A percentile compares a stretch with the other conserved stretches of the same genome.
Evolutionary conservation across 2,113 vertebrate species (phyloP).

Genomic region (Uria lomvia): DNA sequence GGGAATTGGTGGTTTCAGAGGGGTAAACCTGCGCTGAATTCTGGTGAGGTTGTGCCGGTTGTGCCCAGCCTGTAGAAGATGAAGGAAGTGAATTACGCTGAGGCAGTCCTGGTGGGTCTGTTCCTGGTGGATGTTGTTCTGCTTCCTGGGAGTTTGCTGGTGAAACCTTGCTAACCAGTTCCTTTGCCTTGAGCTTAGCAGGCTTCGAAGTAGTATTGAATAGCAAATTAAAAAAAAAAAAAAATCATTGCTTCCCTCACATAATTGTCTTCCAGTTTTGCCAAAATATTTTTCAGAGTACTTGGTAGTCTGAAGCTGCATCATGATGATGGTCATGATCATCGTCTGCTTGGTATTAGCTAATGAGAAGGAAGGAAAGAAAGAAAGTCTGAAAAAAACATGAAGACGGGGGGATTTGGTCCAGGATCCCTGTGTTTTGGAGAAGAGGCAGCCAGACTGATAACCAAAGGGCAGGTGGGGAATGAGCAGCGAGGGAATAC

Average conservation of each 20-base stretch:
- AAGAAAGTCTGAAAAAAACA: not conserved
- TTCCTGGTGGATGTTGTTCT: not conserved
- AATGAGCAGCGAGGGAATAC: not conserved
- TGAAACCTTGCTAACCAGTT: fast-evolving
- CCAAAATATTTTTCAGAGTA: fast-evolving
- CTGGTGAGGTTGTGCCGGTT: not conserved
- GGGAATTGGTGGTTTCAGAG: not conserved
- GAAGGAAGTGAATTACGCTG: not conserved
- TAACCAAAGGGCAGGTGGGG: fast-evolving
- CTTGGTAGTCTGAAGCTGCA: fast-evolving
- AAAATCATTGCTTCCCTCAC: fast-evolving
- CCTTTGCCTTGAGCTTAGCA: not conserved
- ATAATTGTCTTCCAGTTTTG: not conserved
- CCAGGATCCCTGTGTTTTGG: not conserved
- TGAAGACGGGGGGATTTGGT: not conserved
- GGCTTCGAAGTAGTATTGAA: not conserved
- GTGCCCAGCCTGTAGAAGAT: not conserved
- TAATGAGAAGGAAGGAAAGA: not conserved
- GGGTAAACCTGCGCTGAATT: not conserved
- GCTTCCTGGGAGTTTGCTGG: not conserved
- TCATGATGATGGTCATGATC: not conserved
- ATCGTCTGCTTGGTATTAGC: not conserved
- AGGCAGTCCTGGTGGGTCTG: not conserved
- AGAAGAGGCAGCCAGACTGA: not conserved
- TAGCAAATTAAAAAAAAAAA: not conserved